phyloP scores from a whole-genome alignment of 2,797 vertebrate species.

The Ctenopoma multispine region DNA sequence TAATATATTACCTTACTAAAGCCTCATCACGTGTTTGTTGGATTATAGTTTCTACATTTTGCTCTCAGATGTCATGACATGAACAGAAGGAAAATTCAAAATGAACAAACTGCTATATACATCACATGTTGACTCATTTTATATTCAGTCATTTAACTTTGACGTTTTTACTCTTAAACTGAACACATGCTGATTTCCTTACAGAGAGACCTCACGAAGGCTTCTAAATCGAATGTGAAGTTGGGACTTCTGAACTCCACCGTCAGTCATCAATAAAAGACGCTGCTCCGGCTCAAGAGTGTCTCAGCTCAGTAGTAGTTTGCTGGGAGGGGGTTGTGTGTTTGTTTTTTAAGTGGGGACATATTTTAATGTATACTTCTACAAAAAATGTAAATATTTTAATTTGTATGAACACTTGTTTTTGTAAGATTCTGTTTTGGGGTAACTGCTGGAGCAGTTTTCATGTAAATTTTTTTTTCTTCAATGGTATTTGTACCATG shows the following conservation, averaged over 20 bases:
- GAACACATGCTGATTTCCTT: not conserved
- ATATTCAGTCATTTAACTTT: too few species aligned
- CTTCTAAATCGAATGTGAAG: constrained; percentile 83
- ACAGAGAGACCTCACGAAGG: constrained; percentile 91
- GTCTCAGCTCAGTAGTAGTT: constrained; percentile 7
- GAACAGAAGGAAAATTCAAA: not conserved
- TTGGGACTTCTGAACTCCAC: constrained; percentile 92
- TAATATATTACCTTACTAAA: too few species aligned
- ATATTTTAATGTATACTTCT: constrained; percentile 40
- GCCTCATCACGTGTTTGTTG: too few species aligned
- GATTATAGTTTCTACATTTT: too few species aligned
- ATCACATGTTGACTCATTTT: not conserved
- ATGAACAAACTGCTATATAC: not conserved
- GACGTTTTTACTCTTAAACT: not conserved
- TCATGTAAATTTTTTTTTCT: constrained; percentile 11
- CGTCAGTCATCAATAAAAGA: constrained; percentile 68
- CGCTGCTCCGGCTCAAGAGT: not conserved
- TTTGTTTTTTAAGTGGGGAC: constrained; percentile 2
- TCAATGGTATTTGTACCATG: not conserved
- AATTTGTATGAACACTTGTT: constrained; percentile 19
- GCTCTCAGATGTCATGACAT: not conserved
- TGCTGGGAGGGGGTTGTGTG: not conserved
- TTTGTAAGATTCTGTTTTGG: constrained; percentile 21
- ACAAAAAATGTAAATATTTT: constrained; percentile 62
- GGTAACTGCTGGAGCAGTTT: constrained; percentile 7